Base-by-base conservation (phyloP, 2,113 vertebrate genomes). In the Serilophus lunatus region DNA sequence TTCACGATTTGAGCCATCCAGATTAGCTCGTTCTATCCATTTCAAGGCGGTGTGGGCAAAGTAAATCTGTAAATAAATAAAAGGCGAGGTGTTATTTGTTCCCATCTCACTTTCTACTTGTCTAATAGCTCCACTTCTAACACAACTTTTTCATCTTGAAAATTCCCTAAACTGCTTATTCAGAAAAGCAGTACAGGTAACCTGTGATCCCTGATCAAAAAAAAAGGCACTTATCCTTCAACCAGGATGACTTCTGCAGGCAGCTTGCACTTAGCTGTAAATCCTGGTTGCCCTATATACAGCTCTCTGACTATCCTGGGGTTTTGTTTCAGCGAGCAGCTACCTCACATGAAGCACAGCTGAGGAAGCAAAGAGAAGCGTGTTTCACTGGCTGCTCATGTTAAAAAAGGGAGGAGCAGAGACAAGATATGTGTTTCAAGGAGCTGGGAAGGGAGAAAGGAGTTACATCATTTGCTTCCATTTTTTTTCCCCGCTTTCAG, bases 11-110 rank as follows among this genome's bases (percentile, higher is more conserved):
- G 98, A 98, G 61, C 98, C 98, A 38, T 98, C 98, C 96, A 99
- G 44, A 87, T 98, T 98, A 54, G 98, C 97, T 93, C 98, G 97
- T 96, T 99, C 99, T 92, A 99, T 99, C 84, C 97, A 98, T 86
- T 98, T 98, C 95, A 98, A 94, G 70, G 95, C 97, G 1, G 96
- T 98, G 61, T 98, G 98, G 24, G 98, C 98, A 97, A 99, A 99
- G 93, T 99, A 99, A 44, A 99, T 97, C 99, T 99, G 89, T 56
- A 66, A 95, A 97, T 61, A 96, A 82, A 97, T 87, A 66, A 88
- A 2, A 93, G 40, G 64, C 18, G 36, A 66, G 16, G 15, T 33
- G 14, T 45, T 45, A 68, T 81, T 84, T 92, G 68, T 82, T 74
- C 22, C 47, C 38, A 36, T 77, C 26, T 74, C 51, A 61, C 57